Conservation (phyloP, 2,888 invertebrate species). For the Petrolisthes cinctipes region DNA sequence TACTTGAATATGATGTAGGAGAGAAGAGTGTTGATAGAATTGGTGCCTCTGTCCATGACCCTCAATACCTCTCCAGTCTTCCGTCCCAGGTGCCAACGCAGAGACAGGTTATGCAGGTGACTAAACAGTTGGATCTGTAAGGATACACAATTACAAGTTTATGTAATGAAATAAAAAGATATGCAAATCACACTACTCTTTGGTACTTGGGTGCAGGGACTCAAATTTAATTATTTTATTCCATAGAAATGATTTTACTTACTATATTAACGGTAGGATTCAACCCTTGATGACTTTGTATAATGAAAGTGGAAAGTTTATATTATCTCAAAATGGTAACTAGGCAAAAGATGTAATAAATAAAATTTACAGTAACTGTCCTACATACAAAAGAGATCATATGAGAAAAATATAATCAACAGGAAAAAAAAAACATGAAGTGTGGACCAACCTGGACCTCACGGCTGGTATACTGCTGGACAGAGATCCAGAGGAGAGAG, state of each 20-base stretch:
- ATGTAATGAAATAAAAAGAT: background rate
- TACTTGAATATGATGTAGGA: constrained; percentile 82
- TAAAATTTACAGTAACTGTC: no score
- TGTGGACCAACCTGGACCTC: constrained; percentile 80
- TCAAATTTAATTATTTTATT: no score
- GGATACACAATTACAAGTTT: background rate
- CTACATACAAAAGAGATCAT: no score
- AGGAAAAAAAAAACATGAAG: background rate
- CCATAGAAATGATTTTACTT: background rate
- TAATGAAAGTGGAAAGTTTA: no score
- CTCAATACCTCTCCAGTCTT: constrained; percentile 97
- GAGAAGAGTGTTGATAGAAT: constrained; percentile 93
- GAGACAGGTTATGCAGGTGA: constrained; percentile 89
- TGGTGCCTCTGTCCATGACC: constrained; percentile 97
- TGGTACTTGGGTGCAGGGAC: no score
- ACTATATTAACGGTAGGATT: no score
- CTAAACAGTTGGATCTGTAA: constrained; percentile 82
- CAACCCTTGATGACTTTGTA: no score
- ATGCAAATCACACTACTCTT: background rate
- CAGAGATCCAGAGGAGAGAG: constrained; percentile 92
- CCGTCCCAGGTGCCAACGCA: constrained; percentile 93
- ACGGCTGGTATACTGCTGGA: constrained; percentile 95
- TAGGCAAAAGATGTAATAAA: no score
- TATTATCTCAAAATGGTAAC: no score
- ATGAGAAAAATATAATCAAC: no score